These are phyloP conservation scores for Cheilosia pagana DNA, from an alignment of 2,888 invertebrate species.

Conservation along the genomic window DNA sequence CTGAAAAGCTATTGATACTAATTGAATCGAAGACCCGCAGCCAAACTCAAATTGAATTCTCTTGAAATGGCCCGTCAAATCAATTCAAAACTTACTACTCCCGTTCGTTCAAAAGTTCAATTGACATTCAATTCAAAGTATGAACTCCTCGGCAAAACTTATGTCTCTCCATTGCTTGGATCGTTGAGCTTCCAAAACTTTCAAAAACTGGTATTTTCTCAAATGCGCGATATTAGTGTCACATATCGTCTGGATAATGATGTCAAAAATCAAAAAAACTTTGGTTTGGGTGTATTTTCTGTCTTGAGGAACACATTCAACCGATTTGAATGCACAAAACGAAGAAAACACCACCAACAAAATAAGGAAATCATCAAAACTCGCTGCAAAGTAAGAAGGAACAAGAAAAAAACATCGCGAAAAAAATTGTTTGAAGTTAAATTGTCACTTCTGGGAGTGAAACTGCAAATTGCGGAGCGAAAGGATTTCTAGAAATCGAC, in stretches of 20 bases:
- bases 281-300: neutral
- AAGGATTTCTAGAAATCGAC: slow-evolving; percentile 62
- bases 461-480: slow-evolving; percentile 65
- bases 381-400: slow-evolving; percentile 4
- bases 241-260: slow-evolving; percentile 59
- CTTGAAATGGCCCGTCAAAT: neutral
- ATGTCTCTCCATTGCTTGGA: neutral
- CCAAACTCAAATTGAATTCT: too few relatives aligned
- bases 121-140: slow-evolving; percentile 3
- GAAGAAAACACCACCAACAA: slow-evolving; percentile 36
- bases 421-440: slow-evolving; percentile 70
- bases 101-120: neutral
- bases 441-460: slow-evolving; percentile 68
- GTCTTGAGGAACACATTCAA: slow-evolving; percentile 17
- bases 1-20: too few relatives aligned
- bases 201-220: neutral
- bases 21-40: too few relatives aligned
- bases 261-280: slow-evolving; percentile 43
- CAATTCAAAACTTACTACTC: neutral
- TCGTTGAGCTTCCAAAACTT: neutral
- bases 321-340: slow-evolving; percentile 55
- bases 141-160: neutral
- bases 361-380: slow-evolving; percentile 47
- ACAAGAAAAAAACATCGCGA: neutral
- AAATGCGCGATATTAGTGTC: slow-evolving; percentile 32